These are phyloP conservation scores for Gulo gulo DNA, from an alignment of 2,113 vertebrate species.

Conservation along the genomic window DNA sequence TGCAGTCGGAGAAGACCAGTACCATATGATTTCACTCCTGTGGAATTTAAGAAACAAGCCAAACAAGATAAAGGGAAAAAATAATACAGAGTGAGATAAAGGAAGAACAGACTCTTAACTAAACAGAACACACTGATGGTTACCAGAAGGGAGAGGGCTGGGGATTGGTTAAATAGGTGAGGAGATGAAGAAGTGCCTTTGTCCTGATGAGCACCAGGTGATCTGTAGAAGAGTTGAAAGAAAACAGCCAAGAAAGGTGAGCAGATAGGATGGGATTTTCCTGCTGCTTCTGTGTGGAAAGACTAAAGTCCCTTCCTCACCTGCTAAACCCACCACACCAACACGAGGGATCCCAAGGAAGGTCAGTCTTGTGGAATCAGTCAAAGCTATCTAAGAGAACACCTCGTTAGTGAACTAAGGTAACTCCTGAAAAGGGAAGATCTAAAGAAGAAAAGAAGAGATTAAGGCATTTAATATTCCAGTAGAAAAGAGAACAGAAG, in stretches of 20 bases:
- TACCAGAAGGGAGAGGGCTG: neutral
- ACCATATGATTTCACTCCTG: neutral
- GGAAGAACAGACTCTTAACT: neutral
- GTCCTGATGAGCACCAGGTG: neutral
- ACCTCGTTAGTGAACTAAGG: neutral
- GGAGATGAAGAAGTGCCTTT: neutral
- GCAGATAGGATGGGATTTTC: neutral
- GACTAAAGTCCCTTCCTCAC: neutral
- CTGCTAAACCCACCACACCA: neutral
- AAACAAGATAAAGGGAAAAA: neutral
- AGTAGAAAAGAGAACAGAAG: too few species aligned
- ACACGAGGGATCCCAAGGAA: neutral
- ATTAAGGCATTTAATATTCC: neutral
- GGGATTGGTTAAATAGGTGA: neutral
- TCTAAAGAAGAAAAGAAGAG: neutral
- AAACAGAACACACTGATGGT: neutral
- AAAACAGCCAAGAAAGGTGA: neutral
- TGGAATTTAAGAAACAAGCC: neutral
- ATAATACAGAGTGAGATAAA: neutral
- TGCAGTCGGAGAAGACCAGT: neutral
- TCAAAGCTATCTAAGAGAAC: neutral
- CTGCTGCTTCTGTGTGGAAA: neutral
- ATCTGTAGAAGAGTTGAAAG: neutral
- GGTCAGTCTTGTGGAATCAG: neutral
- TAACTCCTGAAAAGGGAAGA: neutral